These are phyloP conservation scores for Phrynocephalus forsythii DNA, from an alignment of 2,797 vertebrate species.

Conservation along the genomic window DNA sequence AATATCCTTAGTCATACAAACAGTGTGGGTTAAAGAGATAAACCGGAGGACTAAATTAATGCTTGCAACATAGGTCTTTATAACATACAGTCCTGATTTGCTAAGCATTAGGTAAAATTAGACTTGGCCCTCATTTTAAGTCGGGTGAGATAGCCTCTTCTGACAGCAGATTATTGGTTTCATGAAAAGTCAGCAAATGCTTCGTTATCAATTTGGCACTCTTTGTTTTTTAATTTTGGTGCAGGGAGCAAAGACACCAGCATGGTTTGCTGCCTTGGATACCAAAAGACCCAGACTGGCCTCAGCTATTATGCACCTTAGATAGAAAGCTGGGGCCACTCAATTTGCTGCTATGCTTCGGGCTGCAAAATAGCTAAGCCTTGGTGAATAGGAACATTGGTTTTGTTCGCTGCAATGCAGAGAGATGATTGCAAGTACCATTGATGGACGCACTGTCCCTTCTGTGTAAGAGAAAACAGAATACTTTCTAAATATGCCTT, in stretches of 20 bases:
- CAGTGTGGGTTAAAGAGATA: background rate
- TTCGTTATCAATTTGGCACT: background rate
- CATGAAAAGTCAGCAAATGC: background rate
- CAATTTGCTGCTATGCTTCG: no score
- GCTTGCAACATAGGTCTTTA: background rate
- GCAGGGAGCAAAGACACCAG: background rate
- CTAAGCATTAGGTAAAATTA: background rate
- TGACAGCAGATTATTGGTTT: background rate
- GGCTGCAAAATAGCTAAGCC: no score
- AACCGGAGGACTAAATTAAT: background rate
- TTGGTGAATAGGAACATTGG: no score
- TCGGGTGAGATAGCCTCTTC: background rate
- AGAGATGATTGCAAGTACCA: background rate
- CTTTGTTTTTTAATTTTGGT: background rate
- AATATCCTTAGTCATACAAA: background rate
- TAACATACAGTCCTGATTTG: background rate
- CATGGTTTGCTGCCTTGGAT: no score
- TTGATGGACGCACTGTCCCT: background rate
- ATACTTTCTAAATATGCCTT: background rate
- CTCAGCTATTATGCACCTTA: no score
- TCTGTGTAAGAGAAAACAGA: background rate
- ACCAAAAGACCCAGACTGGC: no score
- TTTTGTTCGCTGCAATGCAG: no score
- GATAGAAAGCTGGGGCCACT: no score
- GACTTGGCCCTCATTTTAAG: background rate